Evolutionary conservation across 2,888 invertebrate genomes (phyloP).

Genomic region (Busseola fusca): DNA sequence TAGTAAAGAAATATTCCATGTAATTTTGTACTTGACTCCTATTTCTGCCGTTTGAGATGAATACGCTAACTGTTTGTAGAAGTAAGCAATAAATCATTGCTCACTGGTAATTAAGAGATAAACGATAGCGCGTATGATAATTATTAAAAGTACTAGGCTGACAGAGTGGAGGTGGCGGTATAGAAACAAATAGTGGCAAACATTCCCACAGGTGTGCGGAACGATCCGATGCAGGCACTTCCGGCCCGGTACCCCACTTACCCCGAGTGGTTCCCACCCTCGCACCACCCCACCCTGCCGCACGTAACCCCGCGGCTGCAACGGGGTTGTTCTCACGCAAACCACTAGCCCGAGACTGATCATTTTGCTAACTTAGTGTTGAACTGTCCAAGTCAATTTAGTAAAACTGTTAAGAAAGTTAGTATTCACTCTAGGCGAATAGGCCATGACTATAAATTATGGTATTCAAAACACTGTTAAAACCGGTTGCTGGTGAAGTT

Average conservation of each 20-base stretch:
- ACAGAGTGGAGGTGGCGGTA: constrained; percentile 57
- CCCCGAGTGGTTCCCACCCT: constrained; percentile 70
- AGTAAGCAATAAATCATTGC: constrained; percentile 52
- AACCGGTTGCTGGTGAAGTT: not conserved
- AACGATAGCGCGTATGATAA: constrained; percentile 42
- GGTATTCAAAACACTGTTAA: not conserved
- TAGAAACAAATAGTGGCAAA: constrained; percentile 75
- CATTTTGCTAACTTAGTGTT: constrained; percentile 78
- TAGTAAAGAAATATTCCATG: constrained; percentile 57
- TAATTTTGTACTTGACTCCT: constrained; percentile 71
- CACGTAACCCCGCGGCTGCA: constrained; percentile 57
- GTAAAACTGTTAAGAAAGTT: constrained; percentile 43
- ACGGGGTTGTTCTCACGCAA: constrained; percentile 82
- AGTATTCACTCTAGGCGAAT: constrained; percentile 37
- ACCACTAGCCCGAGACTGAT: constrained; percentile 79
- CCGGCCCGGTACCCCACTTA: constrained; percentile 84
- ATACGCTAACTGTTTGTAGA: constrained; percentile 47
- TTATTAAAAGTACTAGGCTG: constrained; percentile 61
- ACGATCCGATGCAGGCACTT: constrained; percentile 83
- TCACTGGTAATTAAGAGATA: constrained; percentile 61
- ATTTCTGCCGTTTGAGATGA: constrained; percentile 47
- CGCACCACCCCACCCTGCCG: constrained; percentile 67
- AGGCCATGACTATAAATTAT: constrained; percentile 2
- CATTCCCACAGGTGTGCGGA: constrained; percentile 86
- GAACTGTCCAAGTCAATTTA: constrained; percentile 43